These are phyloP conservation scores for Columba livia DNA, from an alignment of 2,113 vertebrate genomes.

Conservation along the genomic window DNA sequence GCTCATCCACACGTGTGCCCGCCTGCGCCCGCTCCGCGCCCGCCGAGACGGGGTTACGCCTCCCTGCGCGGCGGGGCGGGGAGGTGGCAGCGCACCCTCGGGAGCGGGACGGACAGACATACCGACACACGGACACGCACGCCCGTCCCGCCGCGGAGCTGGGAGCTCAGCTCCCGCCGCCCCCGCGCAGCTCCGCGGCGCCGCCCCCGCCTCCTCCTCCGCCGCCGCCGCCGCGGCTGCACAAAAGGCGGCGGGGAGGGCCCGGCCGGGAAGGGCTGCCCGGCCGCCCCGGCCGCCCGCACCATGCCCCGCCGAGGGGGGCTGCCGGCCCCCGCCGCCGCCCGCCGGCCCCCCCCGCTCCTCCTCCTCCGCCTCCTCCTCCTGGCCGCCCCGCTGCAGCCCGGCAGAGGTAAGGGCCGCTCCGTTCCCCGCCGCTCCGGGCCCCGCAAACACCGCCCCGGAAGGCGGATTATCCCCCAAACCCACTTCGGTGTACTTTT, in stretches of 20 bases:
- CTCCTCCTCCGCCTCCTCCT: not conserved
- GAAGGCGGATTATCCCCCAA: not conserved
- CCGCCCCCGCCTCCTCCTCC: too few species aligned
- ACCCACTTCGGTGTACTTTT: not conserved
- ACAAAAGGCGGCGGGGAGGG: too few species aligned
- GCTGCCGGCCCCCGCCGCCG: not conserved
- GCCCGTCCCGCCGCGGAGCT: too few species aligned
- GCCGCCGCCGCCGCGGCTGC: too few species aligned
- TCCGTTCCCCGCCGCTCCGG: not conserved
- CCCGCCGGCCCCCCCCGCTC: not conserved
- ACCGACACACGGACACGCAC: not conserved
- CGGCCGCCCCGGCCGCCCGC: not conserved
- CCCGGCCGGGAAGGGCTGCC: not conserved
- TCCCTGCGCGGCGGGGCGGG: constrained; percentile 13
- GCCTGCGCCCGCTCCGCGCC: not conserved
- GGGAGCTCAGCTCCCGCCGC: too few species aligned
- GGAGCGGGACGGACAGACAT: not conserved
- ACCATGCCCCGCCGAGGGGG: constrained; percentile 12
- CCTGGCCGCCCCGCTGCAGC: constrained; percentile 27
- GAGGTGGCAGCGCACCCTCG: not conserved
- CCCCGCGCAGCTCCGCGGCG: too few species aligned
- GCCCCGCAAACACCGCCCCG: not conserved
- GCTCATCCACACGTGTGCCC: not conserved
- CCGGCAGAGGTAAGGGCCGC: constrained; percentile 36
- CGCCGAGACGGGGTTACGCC: not conserved